phyloP scores from a whole-genome alignment of 1,140 invertebrate species.

The Apis cerana region DNA sequence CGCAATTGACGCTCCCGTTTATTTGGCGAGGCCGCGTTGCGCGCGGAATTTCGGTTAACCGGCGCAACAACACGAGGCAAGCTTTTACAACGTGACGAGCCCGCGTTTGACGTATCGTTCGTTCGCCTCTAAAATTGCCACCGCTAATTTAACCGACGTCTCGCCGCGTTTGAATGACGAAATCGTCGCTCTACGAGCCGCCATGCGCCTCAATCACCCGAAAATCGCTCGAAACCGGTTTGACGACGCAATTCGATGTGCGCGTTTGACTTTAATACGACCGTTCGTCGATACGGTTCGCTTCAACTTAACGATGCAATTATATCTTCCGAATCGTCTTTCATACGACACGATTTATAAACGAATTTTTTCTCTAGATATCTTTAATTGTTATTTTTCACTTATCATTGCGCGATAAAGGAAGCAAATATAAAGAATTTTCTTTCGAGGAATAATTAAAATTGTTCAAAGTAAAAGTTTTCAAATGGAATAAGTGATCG shows the following conservation, averaged over 20 bases:
- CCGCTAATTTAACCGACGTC: constrained; percentile 5
- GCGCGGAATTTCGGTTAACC: constrained; percentile 16
- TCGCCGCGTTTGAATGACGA: not conserved
- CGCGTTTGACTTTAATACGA: not conserved
- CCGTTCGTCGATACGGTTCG: not conserved
- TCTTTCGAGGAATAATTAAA: too few species aligned
- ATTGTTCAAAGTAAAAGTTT: too few species aligned
- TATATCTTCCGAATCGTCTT: too few species aligned
- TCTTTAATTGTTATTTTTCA: too few species aligned
- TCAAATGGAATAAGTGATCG: too few species aligned
- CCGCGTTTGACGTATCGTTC: constrained; percentile 30
- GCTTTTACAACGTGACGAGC: constrained; percentile 22
- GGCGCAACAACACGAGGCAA: not conserved
- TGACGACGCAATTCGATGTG: not conserved
- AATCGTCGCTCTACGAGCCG: not conserved
- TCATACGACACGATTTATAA: not conserved
- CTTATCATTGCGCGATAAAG: too few species aligned
- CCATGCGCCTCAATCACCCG: not conserved
- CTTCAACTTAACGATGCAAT: not conserved
- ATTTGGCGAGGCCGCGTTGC: not conserved
- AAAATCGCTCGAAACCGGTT: not conserved
- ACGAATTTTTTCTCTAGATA: not conserved
- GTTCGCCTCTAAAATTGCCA: constrained; percentile 10
- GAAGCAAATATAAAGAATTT: too few species aligned
- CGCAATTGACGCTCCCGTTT: not conserved